Conservation (phyloP, 2,113 vertebrate genomes). For the Taxidea taxus region DNA sequence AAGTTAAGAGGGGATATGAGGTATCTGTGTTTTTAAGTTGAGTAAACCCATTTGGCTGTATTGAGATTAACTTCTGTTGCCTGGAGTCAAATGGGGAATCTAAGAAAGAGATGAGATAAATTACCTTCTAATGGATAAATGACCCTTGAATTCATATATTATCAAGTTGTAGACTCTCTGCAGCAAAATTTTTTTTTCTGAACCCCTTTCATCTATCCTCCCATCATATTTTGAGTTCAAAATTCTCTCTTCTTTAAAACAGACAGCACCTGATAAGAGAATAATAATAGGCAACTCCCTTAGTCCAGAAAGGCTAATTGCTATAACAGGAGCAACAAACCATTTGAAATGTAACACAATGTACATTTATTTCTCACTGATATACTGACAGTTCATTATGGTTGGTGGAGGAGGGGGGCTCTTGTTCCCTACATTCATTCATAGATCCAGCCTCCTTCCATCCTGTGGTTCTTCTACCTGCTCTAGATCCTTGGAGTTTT, state of each 20-base stretch:
- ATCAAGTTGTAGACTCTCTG: not conserved
- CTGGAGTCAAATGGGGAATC: not conserved
- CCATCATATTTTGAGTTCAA: not conserved
- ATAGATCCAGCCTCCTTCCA: not conserved
- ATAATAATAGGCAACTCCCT: not conserved
- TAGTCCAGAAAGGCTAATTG: not conserved
- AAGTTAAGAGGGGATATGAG: slow-evolving; percentile 6
- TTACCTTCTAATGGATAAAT: not conserved
- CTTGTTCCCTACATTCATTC: not conserved
- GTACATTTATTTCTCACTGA: not conserved
- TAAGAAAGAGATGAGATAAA: not conserved
- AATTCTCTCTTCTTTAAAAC: not conserved
- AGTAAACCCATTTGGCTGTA: slow-evolving; percentile 22
- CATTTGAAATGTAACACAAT: not conserved
- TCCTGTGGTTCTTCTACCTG: not conserved
- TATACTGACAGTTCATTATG: not conserved
- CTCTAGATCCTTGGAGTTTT: not conserved
- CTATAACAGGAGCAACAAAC: not conserved
- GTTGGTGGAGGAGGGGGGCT: not conserved
- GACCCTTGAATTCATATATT: not conserved
- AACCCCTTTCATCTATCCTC: not conserved
- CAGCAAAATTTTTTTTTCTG: not conserved
- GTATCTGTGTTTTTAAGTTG: slow-evolving; percentile 25
- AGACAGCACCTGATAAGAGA: not conserved
- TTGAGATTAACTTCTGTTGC: slow-evolving; percentile 27